Evolutionary conservation across 2,113 vertebrate genomes (phyloP), one percentile per base, ranked within the genome.

Genomic region (Halcyon malimbica): DNA sequence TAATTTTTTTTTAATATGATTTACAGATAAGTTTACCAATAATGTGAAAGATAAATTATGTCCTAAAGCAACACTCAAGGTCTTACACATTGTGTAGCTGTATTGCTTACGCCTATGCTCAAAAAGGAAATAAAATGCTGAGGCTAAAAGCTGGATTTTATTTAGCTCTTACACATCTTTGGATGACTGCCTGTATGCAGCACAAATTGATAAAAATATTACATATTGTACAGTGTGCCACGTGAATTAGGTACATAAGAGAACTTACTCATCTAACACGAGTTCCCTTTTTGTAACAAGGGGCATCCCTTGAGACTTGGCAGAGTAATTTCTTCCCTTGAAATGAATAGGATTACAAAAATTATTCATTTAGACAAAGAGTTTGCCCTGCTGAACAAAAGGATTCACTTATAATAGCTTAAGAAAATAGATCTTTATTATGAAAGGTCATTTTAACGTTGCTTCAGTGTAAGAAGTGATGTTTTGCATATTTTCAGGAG

Each of bases 401-500:
- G 39, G 5, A 26, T 51, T 83, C 33, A 37, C 14, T 87, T 83
- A 68, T 51, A 64, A 44, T 79, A 68, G 24, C 25, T 83, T 75
- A 44, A 42, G 63, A 68, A 76, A 86, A 5, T 7, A 46, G 3
- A 14, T 70, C 23, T 53, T 46, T 77, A 63, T 74, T 17, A 57
- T 82, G 53, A 64, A 84, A 79, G 4, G 53, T 11, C 35, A 31
- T 60, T 89, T 78, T 35, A 84, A 31, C 20, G 5, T 71, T 51
- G 29, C 42, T 53, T 12, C 63, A 48, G 26, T 73, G 74, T 77
- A 62, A 86, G 53, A 86, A 77, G 28, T 67, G 24, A 65, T 65
- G 10, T 53, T 88, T 84, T 79, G 70, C 76, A 59, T 74, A 23
- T 93, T 97, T 97, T 77, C 97, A 99, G 99, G 98, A 99, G 98